Evolutionary conservation across 2,888 invertebrate species (phyloP).

Genomic region (Pammene fasciana): DNA sequence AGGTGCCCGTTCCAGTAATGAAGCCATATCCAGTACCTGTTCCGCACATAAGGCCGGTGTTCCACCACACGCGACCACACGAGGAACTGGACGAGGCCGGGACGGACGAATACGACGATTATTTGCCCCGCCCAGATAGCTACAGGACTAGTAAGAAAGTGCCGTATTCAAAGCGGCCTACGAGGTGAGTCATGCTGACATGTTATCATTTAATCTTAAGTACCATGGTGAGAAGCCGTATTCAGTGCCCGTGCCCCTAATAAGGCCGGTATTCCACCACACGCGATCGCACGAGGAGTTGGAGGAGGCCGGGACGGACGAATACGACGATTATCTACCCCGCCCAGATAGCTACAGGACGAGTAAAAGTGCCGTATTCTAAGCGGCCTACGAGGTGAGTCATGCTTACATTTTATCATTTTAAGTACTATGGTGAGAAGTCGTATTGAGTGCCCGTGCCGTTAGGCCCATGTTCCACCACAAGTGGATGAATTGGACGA

Average conservation of each 20-base stretch:
- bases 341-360: constrained; percentile 57
- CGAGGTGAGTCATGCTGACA: constrained; percentile 55
- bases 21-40: constrained; percentile 89
- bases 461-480: too few relatives aligned
- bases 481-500: too few relatives aligned
- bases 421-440: too few relatives aligned
- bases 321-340: constrained; percentile 64
- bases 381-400: too few relatives aligned
- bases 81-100: constrained; percentile 62
- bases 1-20: constrained; percentile 88
- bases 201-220: neutral
- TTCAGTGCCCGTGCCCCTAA: too few relatives aligned
- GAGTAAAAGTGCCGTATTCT: too few relatives aligned
- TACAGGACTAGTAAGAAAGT: constrained; percentile 55
- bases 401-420: too few relatives aligned
- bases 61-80: constrained; percentile 70
- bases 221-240: neutral
- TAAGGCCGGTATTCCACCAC: neutral
- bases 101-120: constrained; percentile 64
- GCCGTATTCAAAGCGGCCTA: constrained; percentile 64
- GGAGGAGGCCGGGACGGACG: constrained; percentile 57
- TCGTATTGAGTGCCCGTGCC: too few relatives aligned
- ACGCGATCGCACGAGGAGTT: constrained; percentile 55
- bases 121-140: constrained; percentile 62
- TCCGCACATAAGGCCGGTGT: constrained; percentile 85